Evolutionary conservation across 1,140 invertebrate species (phyloP).

Genomic region (Rhopalosiphum padi): DNA sequence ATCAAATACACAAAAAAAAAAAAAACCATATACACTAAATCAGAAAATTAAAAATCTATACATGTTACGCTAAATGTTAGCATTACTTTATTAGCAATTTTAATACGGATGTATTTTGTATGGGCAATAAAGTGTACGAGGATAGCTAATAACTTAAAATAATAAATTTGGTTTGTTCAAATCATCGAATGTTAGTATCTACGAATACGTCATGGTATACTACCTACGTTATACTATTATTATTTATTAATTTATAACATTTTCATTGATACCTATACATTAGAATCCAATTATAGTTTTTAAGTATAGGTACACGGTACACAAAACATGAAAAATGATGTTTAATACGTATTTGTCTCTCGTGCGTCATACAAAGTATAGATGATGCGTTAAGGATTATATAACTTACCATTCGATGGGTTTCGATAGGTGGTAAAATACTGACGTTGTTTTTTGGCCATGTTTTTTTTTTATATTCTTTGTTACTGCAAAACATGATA

Average conservation of each 20-base stretch:
- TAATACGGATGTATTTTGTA: too few relatives aligned
- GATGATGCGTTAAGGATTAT: background rate
- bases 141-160: too few relatives aligned
- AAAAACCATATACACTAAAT: too few relatives aligned
- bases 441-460: slow-evolving; percentile 4
- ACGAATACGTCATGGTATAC: background rate
- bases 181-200: background rate
- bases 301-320: background rate
- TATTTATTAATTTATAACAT: background rate
- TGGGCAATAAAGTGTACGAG: too few relatives aligned
- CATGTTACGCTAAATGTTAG: too few relatives aligned
- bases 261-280: background rate
- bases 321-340: background rate
- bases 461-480: background rate
- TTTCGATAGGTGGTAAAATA: slow-evolving; percentile 35
- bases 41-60: too few relatives aligned
- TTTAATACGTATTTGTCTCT: background rate
- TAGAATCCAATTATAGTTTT: background rate
- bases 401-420: slow-evolving; percentile 22
- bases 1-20: too few relatives aligned
- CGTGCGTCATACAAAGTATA: background rate
- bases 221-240: background rate
- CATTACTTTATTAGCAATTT: too few relatives aligned
- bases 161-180: background rate
- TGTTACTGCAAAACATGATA: background rate